Evolutionary conservation across 2,113 vertebrate species (phyloP).

Genomic region (Pica pica): DNA sequence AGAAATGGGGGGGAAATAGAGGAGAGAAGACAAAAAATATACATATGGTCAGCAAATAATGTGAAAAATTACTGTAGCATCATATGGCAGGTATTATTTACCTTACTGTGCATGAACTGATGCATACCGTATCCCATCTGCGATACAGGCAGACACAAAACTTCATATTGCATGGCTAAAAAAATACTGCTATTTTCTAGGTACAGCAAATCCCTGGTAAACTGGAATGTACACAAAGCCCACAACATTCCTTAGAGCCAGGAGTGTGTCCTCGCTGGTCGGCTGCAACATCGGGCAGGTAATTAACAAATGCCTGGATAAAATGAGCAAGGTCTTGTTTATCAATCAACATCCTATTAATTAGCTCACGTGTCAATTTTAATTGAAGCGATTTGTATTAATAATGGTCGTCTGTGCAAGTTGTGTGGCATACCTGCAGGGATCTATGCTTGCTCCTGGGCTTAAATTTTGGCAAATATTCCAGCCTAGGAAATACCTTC

Average conservation of each 20-base stretch:
- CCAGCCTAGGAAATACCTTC: not conserved
- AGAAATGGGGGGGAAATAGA: not conserved
- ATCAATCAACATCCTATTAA: conserved; percentile 51
- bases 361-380: conserved; percentile 15
- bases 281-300: not conserved
- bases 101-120: not conserved
- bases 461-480: not conserved
- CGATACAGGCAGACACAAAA: not conserved
- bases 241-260: not conserved
- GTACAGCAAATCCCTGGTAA: not conserved
- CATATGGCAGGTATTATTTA: not conserved
- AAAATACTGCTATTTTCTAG: not conserved
- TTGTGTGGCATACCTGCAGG: not conserved
- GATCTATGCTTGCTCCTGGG: not conserved
- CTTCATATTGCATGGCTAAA: not conserved
- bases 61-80: not conserved
- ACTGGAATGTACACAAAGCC: not conserved
- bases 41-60: not conserved
- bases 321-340: conserved; percentile 5
- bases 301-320: conserved; percentile 15
- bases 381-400: conserved; percentile 48
- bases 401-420: not conserved
- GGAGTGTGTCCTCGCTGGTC: not conserved
- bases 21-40: not conserved
- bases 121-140: not conserved